phyloP scores from a whole-genome alignment of 2,888 invertebrate genomes.

The Lobophora halterata region DNA sequence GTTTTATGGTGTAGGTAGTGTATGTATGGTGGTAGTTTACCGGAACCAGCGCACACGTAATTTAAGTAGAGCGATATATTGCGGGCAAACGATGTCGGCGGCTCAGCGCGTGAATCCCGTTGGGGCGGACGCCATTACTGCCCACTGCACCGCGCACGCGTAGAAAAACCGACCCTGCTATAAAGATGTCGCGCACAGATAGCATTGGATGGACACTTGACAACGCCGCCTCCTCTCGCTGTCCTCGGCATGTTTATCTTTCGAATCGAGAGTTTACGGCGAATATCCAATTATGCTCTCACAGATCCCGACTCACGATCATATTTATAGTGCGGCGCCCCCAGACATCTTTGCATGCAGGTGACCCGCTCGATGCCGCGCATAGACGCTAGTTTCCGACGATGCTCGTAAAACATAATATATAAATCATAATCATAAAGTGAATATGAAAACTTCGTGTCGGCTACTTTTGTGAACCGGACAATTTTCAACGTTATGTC shows the following conservation, averaged over 20 bases:
- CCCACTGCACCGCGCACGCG: constrained; percentile 72
- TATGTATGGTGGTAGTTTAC: constrained; percentile 51
- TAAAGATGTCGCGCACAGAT: constrained; percentile 72
- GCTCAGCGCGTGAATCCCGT: constrained; percentile 73
- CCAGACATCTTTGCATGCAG: constrained; percentile 54
- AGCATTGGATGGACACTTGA: constrained; percentile 67
- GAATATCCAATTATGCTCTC: constrained; percentile 67
- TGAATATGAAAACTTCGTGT: constrained; percentile 41
- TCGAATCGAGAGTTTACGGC: constrained; percentile 55
- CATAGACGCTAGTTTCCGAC: constrained; percentile 42
- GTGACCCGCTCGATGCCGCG: constrained; percentile 38
- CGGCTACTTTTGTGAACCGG: constrained; percentile 53
- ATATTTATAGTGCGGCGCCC: constrained; percentile 48
- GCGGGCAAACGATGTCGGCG: constrained; percentile 75
- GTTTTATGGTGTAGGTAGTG: constrained; percentile 51
- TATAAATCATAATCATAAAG: too few relatives aligned
- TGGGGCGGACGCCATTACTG: constrained; percentile 75
- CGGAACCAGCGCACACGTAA: constrained; percentile 73
- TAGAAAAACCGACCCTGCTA: constrained; percentile 69
- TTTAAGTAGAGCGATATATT: constrained; percentile 76
- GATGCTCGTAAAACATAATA: constrained; percentile 53
- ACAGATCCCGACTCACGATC: constrained; percentile 51
- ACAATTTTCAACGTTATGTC: constrained; percentile 50
- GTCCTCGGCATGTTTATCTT: constrained; percentile 53
- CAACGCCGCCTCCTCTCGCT: constrained; percentile 54